phyloP scores from a whole-genome alignment of 92 coral and sea anemone species.

The Parazoanthus swiftii region DNA sequence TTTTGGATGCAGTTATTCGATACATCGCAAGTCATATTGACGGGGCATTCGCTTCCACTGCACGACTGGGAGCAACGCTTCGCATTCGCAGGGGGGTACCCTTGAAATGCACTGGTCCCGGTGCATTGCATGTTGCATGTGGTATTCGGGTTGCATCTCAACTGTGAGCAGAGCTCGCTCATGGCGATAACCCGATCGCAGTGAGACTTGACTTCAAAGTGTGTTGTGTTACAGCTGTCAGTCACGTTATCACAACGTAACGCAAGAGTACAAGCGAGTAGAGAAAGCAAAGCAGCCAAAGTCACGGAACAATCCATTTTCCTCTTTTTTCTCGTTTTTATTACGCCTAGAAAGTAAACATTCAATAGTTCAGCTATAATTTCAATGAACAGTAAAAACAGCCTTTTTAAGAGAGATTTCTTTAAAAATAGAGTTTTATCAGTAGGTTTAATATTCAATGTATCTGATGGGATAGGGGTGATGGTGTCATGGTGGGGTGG shows the following conservation, averaged over 20 bases:
- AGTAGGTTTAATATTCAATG: too few relatives aligned
- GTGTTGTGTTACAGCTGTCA: conserved; percentile 23
- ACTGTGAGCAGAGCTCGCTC: conserved; percentile 5
- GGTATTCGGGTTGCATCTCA: conserved; percentile 13
- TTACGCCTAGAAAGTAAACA: conserved; percentile 4
- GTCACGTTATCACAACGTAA: conserved; percentile 18
- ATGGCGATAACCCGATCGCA: conserved; percentile 9
- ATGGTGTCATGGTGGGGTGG: too few relatives aligned
- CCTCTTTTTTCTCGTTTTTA: neutral
- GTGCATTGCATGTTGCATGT: conserved; percentile 38
- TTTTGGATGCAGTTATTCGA: conserved; percentile 18
- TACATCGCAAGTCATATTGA: conserved; percentile 30
- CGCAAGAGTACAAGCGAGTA: conserved; percentile 9
- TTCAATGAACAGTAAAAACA: neutral
- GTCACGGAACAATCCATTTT: conserved; percentile 5
- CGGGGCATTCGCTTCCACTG: neutral
- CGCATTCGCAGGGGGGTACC: neutral
- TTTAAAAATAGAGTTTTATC: too few relatives aligned
- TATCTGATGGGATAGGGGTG: too few relatives aligned
- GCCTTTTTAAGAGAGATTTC: neutral
- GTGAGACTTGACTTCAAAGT: neutral
- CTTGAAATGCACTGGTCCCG: neutral
- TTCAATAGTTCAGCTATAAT: neutral
- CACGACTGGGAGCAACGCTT: conserved; percentile 31
- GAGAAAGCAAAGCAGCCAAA: neutral